Evolutionary conservation across 2,797 vertebrate species (phyloP).

Genomic region (Danionella dracula): DNA sequence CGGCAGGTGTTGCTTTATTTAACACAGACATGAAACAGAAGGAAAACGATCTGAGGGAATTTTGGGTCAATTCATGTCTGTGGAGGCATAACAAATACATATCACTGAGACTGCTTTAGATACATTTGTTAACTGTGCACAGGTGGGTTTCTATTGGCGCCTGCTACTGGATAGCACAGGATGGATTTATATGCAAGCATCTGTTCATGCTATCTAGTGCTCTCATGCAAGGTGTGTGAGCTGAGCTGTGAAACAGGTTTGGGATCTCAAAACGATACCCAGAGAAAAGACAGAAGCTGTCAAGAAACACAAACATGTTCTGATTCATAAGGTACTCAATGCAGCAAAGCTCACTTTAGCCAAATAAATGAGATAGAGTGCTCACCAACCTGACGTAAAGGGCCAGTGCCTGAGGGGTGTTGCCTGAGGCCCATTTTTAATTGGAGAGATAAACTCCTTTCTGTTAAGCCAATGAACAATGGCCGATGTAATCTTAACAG

Average conservation of each 20-base stretch:
- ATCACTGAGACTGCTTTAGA: neutral
- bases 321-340: conserved; percentile 8
- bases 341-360: neutral
- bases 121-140: conserved; percentile 3
- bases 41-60: conserved; percentile 28
- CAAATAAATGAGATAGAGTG: neutral
- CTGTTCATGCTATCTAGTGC: conserved; percentile 23
- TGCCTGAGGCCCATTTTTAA: no score
- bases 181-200: conserved; percentile 28
- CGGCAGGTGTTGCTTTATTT: conserved; percentile 43
- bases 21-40: conserved; percentile 21
- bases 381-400: no score
- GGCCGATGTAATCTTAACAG: no score
- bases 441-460: no score
- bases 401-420: no score
- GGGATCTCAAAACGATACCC: neutral
- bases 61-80: conserved; percentile 9
- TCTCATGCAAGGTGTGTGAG: conserved; percentile 18
- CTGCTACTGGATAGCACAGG: neutral
- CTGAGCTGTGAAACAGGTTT: neutral
- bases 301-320: neutral
- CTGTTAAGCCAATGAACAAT: no score
- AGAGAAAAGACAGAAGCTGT: neutral
- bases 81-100: neutral
- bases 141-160: neutral